Evolutionary conservation across 2,888 invertebrate species (phyloP).

Genomic region (Adelphocoris suturalis): DNA sequence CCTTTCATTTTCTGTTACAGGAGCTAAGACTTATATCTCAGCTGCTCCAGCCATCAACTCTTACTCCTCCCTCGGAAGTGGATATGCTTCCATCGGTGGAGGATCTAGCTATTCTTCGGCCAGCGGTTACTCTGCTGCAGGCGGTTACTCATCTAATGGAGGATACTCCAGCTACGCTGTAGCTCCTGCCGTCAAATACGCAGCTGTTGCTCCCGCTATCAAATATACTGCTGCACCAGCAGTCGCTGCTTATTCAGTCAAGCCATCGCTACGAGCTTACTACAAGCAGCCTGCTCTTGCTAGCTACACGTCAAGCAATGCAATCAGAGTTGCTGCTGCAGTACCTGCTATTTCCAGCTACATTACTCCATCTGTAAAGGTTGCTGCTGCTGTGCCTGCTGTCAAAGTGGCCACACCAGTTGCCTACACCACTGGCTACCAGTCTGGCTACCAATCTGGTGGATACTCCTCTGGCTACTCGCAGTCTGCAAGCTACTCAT

Average conservation of each 20-base stretch:
- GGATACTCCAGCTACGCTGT: constrained; percentile 63
- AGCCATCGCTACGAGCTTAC: constrained; percentile 75
- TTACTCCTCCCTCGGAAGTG: constrained; percentile 58
- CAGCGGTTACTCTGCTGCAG: constrained; percentile 55
- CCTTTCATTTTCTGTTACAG: constrained; percentile 13
- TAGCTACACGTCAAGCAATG: constrained; percentile 77
- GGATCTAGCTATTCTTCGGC: constrained; percentile 51
- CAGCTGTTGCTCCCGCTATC: constrained; percentile 53
- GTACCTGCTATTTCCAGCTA: constrained; percentile 77
- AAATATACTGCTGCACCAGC: constrained; percentile 75
- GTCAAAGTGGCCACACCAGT: constrained; percentile 69
- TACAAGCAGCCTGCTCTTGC: constrained; percentile 72
- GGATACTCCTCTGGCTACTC: constrained; percentile 70
- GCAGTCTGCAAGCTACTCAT: constrained; percentile 46
- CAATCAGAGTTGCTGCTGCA: constrained; percentile 77
- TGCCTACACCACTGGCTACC: constrained; percentile 52
- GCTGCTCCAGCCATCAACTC: constrained; percentile 62
- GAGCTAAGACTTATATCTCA: constrained; percentile 57
- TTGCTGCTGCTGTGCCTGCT: constrained; percentile 73
- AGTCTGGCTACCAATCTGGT: constrained; percentile 53
- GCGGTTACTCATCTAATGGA: constrained; percentile 45
- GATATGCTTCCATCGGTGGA: constrained; percentile 59
- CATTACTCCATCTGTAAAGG: constrained; percentile 75
- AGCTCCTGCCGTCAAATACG: constrained; percentile 53
- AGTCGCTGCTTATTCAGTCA: constrained; percentile 78